Evolutionary conservation across 1,140 invertebrate genomes (phyloP), one percentile per base, ranked within the genome.

Genomic region (Hirudo medicinalis): DNA sequence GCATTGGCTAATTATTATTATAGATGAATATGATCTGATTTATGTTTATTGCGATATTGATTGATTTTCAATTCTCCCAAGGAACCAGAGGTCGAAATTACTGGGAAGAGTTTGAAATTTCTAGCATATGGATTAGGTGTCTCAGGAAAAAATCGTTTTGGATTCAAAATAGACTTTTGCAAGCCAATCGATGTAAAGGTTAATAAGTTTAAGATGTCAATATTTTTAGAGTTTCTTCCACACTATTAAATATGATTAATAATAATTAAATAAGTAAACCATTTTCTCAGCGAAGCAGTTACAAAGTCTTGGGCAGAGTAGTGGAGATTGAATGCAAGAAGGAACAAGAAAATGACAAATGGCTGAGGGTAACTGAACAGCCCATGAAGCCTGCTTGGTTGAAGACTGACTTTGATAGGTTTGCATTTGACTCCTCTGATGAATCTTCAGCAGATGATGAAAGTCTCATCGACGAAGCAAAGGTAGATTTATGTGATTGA

Each of bases 371-470:
- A 36, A 89, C 87, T 43, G 27, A 86, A 67, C 85, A 89, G 72
- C 87, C 87, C 20, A 87, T 88, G 76, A 94, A 94, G 79, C 89
- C 90, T 3, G 86, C 87, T 0, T 96, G 92, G 92, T 81, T 96
- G 2, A 94, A 93, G 84, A 88, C 92, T 76, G 90, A 92, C 83
- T 92, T 92, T 85, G 90, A 92, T 79, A 85, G 88, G 60, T 91
- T 91, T 87, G 87, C 77, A 71, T 78, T 80, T 86, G 80, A 87
- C 60, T 81, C 86, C 67, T 85, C 87, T 60, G 85, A 72, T 29
- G 72, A 55, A 40, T 67, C 87, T 49, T 86, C 87, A 70, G 82
- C 85, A 54, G 84, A 87, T 68, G 68, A 70, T 60, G 49, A 66
- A 27, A 73, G n/a, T 29, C 2, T 40, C 54, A 43, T 32, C 20